A percentile compares a stretch with the other conserved stretches of the same genome.
These are phyloP conservation scores for Lutjanus campechanus DNA, from an alignment of 2,797 vertebrate genomes.

Conservation along the genomic window DNA sequence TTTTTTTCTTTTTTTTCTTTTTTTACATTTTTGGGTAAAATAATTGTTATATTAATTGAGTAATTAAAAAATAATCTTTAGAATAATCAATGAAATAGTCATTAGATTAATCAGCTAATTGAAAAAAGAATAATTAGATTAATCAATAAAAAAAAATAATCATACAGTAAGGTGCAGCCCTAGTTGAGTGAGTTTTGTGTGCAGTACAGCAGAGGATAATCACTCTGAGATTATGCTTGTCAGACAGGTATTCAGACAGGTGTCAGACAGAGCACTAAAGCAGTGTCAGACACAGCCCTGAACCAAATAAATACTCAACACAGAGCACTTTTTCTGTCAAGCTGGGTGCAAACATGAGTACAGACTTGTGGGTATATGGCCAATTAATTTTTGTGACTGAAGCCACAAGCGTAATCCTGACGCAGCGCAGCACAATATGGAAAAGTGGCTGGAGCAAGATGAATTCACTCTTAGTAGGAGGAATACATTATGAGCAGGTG, in stretches of 20 bases:
- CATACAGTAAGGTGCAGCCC: too few relatives aligned
- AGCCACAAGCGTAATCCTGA: conserved; percentile 10
- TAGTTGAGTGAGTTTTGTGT: neutral
- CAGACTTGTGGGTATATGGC: neutral
- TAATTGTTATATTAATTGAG: too few relatives aligned
- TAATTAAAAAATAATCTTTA: too few relatives aligned
- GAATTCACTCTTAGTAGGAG: conserved; percentile 5
- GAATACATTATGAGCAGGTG: conserved; percentile 28
- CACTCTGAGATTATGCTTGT: conserved; percentile 14
- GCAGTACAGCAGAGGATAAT: conserved; percentile 27
- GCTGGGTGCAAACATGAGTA: conserved; percentile 1
- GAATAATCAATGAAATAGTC: too few relatives aligned
- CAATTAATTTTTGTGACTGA: conserved; percentile 10
- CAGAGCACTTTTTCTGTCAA: neutral
- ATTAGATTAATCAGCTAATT: too few relatives aligned
- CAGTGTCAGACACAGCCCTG: neutral
- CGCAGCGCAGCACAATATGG: conserved; percentile 4
- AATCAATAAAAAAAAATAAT: too few relatives aligned
- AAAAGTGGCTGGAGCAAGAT: conserved; percentile 15
- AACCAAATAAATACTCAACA: neutral
- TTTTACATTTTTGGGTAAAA: too few relatives aligned
- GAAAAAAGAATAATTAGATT: too few relatives aligned
- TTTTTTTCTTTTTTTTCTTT: too few relatives aligned
- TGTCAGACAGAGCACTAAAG: neutral
- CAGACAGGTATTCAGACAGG: conserved; percentile 1